Percentiles rank a stretch among this genome's conserved stretches.
Evolutionary conservation across 1,140 invertebrate species (phyloP).

Genomic region (Drosophila novamexicana): DNA sequence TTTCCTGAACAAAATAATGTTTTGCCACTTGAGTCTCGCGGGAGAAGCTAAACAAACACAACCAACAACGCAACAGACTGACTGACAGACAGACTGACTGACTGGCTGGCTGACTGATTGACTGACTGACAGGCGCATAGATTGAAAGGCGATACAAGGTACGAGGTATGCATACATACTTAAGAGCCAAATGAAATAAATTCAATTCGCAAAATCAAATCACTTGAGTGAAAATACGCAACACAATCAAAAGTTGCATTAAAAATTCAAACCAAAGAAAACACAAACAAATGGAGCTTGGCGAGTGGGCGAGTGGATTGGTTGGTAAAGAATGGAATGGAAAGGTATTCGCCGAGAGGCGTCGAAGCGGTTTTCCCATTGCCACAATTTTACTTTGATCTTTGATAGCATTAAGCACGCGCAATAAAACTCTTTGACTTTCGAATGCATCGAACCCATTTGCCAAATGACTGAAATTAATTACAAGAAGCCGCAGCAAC

Average conservation of each 20-base stretch:
- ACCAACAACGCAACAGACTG: constrained; percentile 34
- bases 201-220: constrained; percentile 82
- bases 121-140: constrained; percentile 30
- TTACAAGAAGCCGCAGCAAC: constrained; percentile 71
- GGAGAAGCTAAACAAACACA: constrained; percentile 79
- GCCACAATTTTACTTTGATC: constrained; percentile 68
- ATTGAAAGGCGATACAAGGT: constrained; percentile 47
- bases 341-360: constrained; percentile 14
- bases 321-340: neutral
- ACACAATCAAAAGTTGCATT: constrained; percentile 59
- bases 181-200: constrained; percentile 56
- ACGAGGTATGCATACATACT: constrained; percentile 74
- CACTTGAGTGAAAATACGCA: constrained; percentile 76
- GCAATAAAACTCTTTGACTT: constrained; percentile 76
- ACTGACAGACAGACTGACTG: constrained; percentile 34
- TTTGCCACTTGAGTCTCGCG: constrained; percentile 80
- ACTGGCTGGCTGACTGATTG: constrained; percentile 47
- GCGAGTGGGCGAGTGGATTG: constrained; percentile 1
- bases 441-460: constrained; percentile 57
- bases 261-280: constrained; percentile 37
- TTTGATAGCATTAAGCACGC: constrained; percentile 71
- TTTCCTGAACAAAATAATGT: constrained; percentile 81
- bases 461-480: constrained; percentile 78
- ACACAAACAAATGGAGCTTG: constrained; percentile 37
- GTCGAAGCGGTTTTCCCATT: constrained; percentile 56